Base-by-base conservation (phyloP, 2,888 invertebrate genomes). In the Cordilura impudica region DNA sequence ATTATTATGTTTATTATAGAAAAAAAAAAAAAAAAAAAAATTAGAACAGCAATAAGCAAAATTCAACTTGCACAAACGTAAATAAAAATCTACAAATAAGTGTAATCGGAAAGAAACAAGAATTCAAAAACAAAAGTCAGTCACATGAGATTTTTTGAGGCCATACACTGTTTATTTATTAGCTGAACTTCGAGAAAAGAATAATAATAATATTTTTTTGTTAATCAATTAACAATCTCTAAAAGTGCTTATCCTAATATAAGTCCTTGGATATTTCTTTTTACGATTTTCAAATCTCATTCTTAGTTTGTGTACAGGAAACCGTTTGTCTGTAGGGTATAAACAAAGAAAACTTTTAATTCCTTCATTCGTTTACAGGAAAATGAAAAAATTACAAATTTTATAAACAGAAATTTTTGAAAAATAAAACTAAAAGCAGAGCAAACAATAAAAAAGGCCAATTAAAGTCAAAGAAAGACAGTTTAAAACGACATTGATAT, bases 391-490 rank as follows among this genome's bases (percentile, higher is more conserved):
- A 61, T 47, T 61, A 61, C 61, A 47, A n/a, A n/a, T 61, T 61
- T 61, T 61, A 61, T 35, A 35, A 12, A 35, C 4, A 35, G 12
- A 10, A 35, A 35, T 12, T 12, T n/a, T n/a, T 2, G 2, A 35
- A 35, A 35, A 35, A 35, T 1, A 12, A 35, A 35, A 2, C 4
- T 35, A 2, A 49, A 21, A 21, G 23, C 6, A 21, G 23, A 4
- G n/a, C 21, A 49, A 12, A 21, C n/a, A 49, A 49, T 49, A 29
- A 66, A 53, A 53, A 53, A 65, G 70, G 74, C 26, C 74, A 74
- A 79, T 79, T 79, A 79, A 79, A 79, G 79, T 79, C 79, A 75
- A 71, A 75, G 67, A 51, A 71, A 71, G 61, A 75, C 61, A 74
- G 49, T 66, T 63, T 49, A 61, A 79, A 63, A 43, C 19, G 66